Evolutionary conservation across 2,888 invertebrate genomes (phyloP), one percentile per base, ranked within the genome.

Genomic region (Scrobipalpa atriplicella): DNA sequence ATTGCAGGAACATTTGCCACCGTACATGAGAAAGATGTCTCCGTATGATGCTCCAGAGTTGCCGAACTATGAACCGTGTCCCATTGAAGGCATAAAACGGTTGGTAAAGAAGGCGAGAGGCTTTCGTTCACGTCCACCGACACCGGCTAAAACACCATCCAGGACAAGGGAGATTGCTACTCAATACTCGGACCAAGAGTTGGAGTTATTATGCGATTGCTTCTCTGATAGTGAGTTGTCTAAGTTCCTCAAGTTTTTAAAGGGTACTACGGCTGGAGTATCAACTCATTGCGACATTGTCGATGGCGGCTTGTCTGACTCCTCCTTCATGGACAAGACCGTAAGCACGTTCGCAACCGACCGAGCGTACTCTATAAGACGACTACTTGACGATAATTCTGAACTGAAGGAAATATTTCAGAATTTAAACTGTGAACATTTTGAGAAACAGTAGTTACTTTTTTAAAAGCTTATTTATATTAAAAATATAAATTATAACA

Each of bases 21-120:
- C 83, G 5, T 92, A 91, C 67, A 91, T 91, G 91, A 79, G 75
- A 67, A 84, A 77, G 13, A 80, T 74, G 78, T 90, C 90, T 0
- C 67, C 47, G 16, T 91, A 74, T 69, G 82, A 82, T 2, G 66
- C 75, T 9, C 77, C 82, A 8, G 80, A 82, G 18, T 72, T 90
- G 64, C 85, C 83, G 0, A 75, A 87, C 68, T 92, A 92, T 72
- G 82, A 87, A 72, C 72, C 72, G 1, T 89, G 89, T 72, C 74
- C 84, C 6, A 2, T 85, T 0, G 67, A 69, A 13, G 77, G 75
- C 52, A 71, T 91, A 21, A 85, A 82, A 68, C 73, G 69, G 13
- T 69, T 90, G 60, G 86, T 90, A 1, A 79, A 75, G 61, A 75
- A 75, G 39, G 81, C 86, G 0, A 82, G 77, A 67, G 70, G 79